Base-by-base conservation (phyloP, 2,888 invertebrate species). In the Parnassius apollo region DNA sequence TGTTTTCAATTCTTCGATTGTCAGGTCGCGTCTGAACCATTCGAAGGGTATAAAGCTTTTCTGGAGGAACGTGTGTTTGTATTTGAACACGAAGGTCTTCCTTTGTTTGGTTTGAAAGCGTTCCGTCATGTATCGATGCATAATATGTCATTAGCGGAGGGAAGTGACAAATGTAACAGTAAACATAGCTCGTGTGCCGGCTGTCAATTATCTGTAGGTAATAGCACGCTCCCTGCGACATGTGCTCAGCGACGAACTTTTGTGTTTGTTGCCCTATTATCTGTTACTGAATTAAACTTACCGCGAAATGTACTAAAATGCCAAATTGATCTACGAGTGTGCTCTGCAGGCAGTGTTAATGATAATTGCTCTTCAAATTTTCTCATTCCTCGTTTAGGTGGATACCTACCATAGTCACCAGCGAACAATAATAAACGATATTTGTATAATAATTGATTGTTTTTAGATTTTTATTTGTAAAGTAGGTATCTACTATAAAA, bases 131-230 rank as follows among this genome's bases (percentile, higher is more conserved):
- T 76, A 75, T 75, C 70, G 75, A 71, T 71, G 73, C 70, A 76
- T 76, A 82, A 77, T 78, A 69, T 87, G 77, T 88, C 79, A 89
- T 90, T 90, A 87, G 72, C 69, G 76, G 78, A 81, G 83, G 82
- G 78, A 85, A 85, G 87, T 88, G 89, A 90, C 88, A 88, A 89
- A 89, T 84, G 82, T 80, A 75, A 79, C 76, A 77, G 83, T 82
- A 83, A 84, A 86, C 77, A 80, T 75, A 77, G 71, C 76, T 78
- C 82, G 82, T 82, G 82, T 77, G 82, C 75, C 76, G 81, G 79
- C 82, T 86, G 86, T 83, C 87, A 88, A 89, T 90, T 89, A 89
- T 76, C 69, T 67, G 73, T 86, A 18, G 18, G 18, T 18, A 88
- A 88, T 88, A 83, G 82, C 81, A 80, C 73, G 76, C 76, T 72